phyloP scores from a whole-genome alignment of 2,888 invertebrate genomes.

The Aethes cnicana region DNA sequence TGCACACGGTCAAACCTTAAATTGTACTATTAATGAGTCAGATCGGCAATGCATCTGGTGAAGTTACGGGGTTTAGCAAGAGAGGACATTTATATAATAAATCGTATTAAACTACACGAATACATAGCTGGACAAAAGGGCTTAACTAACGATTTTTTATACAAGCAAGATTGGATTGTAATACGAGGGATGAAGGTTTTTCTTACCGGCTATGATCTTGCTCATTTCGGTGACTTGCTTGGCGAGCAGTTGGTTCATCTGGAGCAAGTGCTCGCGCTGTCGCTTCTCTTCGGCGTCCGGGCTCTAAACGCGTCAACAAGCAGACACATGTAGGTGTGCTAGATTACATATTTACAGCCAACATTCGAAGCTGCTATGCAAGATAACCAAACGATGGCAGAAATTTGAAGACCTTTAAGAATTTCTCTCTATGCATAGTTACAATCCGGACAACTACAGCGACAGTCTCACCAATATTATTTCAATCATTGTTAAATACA shows the following conservation, averaged over 20 bases:
- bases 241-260: constrained; percentile 95
- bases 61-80: constrained; percentile 34
- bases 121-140: neutral
- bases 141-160: constrained; percentile 17
- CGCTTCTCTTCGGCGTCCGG: constrained; percentile 92
- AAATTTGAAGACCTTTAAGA: neutral
- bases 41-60: constrained; percentile 33
- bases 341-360: constrained; percentile 69
- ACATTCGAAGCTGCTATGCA: constrained; percentile 72
- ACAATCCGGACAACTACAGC: too few species aligned
- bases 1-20: constrained; percentile 18
- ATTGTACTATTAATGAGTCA: constrained; percentile 11
- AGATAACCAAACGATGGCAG: constrained; percentile 39
- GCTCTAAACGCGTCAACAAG: constrained; percentile 79
- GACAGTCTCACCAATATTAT: neutral
- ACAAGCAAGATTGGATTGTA: constrained; percentile 5
- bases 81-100: constrained; percentile 10
- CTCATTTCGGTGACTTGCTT: constrained; percentile 97
- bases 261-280: constrained; percentile 93
- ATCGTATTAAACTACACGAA: constrained; percentile 9
- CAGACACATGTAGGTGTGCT: constrained; percentile 62
- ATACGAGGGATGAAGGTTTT: constrained; percentile 33
- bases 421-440: neutral
- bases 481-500: neutral
- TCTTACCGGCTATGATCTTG: constrained; percentile 96